Evolutionary conservation across 2,113 vertebrate species (phyloP), one percentile per base, ranked within the genome.

Genomic region (Piaya cayana): DNA sequence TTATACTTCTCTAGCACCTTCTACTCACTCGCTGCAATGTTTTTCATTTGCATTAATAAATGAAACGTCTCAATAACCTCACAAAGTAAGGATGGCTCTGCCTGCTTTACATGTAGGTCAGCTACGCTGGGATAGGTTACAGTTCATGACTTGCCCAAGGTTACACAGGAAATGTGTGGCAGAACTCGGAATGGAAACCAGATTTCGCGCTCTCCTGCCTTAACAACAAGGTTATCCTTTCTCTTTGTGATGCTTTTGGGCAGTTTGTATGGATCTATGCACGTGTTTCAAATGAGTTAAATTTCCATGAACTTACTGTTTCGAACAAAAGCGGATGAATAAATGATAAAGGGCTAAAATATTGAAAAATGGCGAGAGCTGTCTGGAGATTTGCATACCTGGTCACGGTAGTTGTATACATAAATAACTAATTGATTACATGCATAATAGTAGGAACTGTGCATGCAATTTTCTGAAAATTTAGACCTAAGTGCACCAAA

Each of bases 141-240:
- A 96, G 92, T 94, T 97, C 96, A 97, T 34, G 92, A 90, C 94
- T 96, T 84, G 95, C 95, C 92, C 96, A 97, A 83, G 94, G 96
- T 96, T 93, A 97, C 92, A 43, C 90, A 96, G 95, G 96, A 97
- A 96, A 94, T 90, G 86, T 96, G 94, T 88, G 95, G 96, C 95
- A 96, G 94, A 60, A 45, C 88, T 96, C 79, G 4, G 88, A 96
- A 97, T 97, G 90, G 86, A 97, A 97, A 96, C 93, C 96, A 96
- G 93, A 96, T 97, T 96, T 97, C 85, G 22, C 47, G 85, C 94
- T 96, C 94, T 93, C 92, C 53, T 86, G 94, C 92, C 94, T 95
- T 75, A 84, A 96, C 92, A 96, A 96, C 90, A 60, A 96, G 93
- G 90, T 96, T 96, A 93, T 78, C 93, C 94, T 90, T 96, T 95